Evolutionary conservation across 30 jellyfish, hydroid and myxozoan species (phyloP).

Genomic region (Hydra vulgaris): DNA sequence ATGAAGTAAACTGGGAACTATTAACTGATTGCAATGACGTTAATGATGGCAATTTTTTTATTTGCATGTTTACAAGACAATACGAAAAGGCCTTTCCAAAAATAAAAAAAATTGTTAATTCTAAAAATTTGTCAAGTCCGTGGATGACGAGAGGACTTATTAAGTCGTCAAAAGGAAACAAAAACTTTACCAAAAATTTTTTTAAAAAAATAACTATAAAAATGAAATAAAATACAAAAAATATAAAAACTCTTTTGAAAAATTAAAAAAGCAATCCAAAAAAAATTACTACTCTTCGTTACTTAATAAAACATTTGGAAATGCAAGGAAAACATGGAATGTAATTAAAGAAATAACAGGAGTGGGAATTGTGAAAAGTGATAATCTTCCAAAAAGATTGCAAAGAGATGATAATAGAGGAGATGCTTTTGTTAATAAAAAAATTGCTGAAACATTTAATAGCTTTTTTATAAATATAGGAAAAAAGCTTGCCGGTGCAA

Average conservation of each 20-base stretch:
- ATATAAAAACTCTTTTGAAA: neutral
- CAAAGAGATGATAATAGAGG: too few relatives aligned
- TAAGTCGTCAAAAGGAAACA: neutral
- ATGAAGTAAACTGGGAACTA: neutral
- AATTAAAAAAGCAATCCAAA: neutral
- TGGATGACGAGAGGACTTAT: neutral
- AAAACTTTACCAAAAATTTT: neutral
- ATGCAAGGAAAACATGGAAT: too few relatives aligned
- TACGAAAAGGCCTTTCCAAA: neutral
- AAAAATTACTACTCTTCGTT: neutral
- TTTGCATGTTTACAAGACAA: neutral
- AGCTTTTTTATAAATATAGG: too few relatives aligned
- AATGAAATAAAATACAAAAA: neutral
- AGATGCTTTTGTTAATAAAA: too few relatives aligned
- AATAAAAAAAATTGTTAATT: too few relatives aligned
- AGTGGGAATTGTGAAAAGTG: too few relatives aligned
- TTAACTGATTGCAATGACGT: neutral
- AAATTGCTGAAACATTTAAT: too few relatives aligned
- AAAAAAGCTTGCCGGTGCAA: too few relatives aligned
- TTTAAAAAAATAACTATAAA: too few relatives aligned
- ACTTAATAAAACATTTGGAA: too few relatives aligned
- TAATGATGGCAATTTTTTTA: neutral
- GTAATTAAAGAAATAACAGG: too few relatives aligned
- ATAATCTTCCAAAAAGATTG: too few relatives aligned
- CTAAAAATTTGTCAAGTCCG: neutral